These are phyloP conservation scores for Sinhomidia bicolor DNA, from an alignment of 2,888 invertebrate genomes.

Conservation along the genomic window DNA sequence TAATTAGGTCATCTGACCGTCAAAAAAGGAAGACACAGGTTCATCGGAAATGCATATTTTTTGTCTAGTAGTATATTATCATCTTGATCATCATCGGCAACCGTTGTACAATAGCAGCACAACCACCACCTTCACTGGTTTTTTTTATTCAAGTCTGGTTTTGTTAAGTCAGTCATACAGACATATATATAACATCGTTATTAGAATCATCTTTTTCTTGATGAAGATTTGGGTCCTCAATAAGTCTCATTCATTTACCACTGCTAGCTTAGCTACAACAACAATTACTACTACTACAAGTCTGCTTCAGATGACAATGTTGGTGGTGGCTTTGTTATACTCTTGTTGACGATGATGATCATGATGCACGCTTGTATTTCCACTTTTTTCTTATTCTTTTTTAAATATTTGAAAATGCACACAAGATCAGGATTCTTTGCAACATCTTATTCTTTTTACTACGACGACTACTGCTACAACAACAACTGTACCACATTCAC, in stretches of 20 bases:
- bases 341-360: slow-evolving; percentile 14
- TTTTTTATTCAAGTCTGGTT: slow-evolving; percentile 60
- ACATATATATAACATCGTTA: neutral
- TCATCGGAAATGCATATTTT: slow-evolving; percentile 47
- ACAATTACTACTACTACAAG: slow-evolving; percentile 2
- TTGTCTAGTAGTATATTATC: slow-evolving; percentile 9
- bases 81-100: slow-evolving; percentile 38
- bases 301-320: slow-evolving; percentile 14
- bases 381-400: slow-evolving; percentile 60
- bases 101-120: neutral
- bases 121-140: neutral
- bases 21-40: neutral
- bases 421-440: slow-evolving; percentile 51
- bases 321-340: neutral
- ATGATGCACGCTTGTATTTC: slow-evolving; percentile 66
- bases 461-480: slow-evolving; percentile 4
- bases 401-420: slow-evolving; percentile 57
- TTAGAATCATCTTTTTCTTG: neutral
- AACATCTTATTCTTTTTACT: slow-evolving; percentile 27
- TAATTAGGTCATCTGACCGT: neutral
- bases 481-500: slow-evolving; percentile 57
- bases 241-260: slow-evolving; percentile 65
- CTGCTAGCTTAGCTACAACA: slow-evolving; percentile 27
- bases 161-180: slow-evolving; percentile 50
- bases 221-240: slow-evolving; percentile 56